Evolutionary conservation across 1,140 invertebrate genomes (phyloP), one percentile per base, ranked within the genome.

Genomic region (Drosophila parabipectinata): DNA sequence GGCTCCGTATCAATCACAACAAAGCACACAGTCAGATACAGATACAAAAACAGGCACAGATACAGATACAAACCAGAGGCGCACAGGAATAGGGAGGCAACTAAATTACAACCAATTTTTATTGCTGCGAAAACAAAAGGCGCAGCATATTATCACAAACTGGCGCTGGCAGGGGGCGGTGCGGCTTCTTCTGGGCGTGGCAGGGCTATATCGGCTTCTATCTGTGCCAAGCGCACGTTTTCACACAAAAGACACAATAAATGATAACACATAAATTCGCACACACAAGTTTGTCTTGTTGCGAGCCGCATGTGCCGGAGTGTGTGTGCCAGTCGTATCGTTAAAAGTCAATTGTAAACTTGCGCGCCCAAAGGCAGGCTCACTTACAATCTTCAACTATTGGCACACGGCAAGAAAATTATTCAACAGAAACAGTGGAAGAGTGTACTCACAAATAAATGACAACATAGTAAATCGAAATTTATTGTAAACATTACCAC

Each of bases 331-430:
- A 63, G 44, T 55, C 63, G 71, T 74, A 82, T 85, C 81, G 72
- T 85, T 90, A 90, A 83, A 82, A 83, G 87, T 82, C 82, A 90
- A 90, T 90, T 90, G 87, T 90, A 90, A 90, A 90, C 76, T 90
- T 90, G 81, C 85, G 79, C 76, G 69, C 71, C 64, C 67, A 57
- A 72, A 78, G 79, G 75, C 78, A 55, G 34, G 45, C 54, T 54
- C 58, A 34, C 48, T 55, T 51, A 37, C 64, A 56, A 75, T 52
- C 45, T 69, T 47, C 69, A 85, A 88, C 83, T 87, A 88, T 72
- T 74, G 14, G 12, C 18, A 59, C 77, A 61, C 56, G 32, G 47
- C 7, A 28, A 69, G 34, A 69, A 60, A 67, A 34, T 10, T 1
- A 6, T 44, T 7, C 2, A n/a, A 12, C 39, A 12, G 4, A 44